Conservation (phyloP, 2,113 vertebrate genomes). For the Lagopus muta region DNA sequence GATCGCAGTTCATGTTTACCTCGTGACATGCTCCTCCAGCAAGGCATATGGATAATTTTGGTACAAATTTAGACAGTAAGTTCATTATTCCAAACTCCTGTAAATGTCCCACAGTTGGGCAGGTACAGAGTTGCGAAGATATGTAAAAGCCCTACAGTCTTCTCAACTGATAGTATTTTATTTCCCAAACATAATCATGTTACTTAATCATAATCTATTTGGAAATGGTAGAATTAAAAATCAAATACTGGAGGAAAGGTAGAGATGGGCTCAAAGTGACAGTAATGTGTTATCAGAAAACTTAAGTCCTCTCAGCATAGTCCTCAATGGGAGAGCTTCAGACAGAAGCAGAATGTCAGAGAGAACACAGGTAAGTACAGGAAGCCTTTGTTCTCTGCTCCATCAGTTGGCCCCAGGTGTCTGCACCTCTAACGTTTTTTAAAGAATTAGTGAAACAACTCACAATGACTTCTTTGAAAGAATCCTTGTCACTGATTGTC, state of each 20-base stretch:
- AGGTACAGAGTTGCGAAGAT: not conserved
- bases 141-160: not conserved
- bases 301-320: not conserved
- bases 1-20: not conserved
- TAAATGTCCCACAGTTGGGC: not conserved
- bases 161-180: not conserved
- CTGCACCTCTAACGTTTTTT: not conserved
- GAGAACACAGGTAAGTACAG: not conserved
- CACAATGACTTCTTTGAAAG: conserved; percentile 93
- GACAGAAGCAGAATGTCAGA: not conserved
- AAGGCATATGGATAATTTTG: not conserved
- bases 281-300: not conserved
- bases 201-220: not conserved
- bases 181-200: not conserved
- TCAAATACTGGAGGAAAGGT: not conserved
- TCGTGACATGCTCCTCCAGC: not conserved
- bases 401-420: not conserved
- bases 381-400: not conserved
- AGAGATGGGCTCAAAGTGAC: not conserved
- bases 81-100: not conserved
- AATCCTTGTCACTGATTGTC: conserved; percentile 88
- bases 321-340: not conserved
- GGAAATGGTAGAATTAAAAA: not conserved
- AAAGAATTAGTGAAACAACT: conserved; percentile 46
- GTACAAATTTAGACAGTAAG: not conserved